Base-by-base conservation (phyloP, 2,797 vertebrate genomes). In the Anomalospiza imberbis region DNA sequence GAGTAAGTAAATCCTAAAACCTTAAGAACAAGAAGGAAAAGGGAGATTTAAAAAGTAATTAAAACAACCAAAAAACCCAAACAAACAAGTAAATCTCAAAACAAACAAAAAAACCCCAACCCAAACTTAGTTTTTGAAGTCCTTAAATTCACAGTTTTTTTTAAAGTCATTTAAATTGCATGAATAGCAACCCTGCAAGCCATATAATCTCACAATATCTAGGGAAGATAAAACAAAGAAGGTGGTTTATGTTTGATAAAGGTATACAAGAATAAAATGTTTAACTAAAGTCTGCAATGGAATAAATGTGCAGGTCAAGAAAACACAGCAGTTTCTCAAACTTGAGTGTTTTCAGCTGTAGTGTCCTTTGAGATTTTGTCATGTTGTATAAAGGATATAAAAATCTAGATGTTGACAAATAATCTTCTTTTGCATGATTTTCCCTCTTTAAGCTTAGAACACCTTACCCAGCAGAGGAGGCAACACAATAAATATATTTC, bases 291-390 rank as follows among this genome's bases (percentile, higher is more conserved):
- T 25, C 55, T 79, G 13, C 9, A 55, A 4, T 14, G 17, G n/a
- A 51, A 61, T 66, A 53, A 25, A 84, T 8, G 3, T 34, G 12
- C 14, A 85, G 9, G 29, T 55, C 22, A 89, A 54, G 62, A 92
- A 75, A 62, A 71, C 18, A 45, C 0, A 0, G 8, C 8, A 50
- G 16, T 75, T 82, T 77, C 42, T 78, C 12, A 38, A 1, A 50
- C 9, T 25, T 61, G 10, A 44, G 3, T 29, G 12, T 25, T 88
- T 84, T 63, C 25, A 74, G 12, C 26, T 79, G 18, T 24, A 55
- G 13, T 17, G 4, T 53, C 34, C 44, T 82, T 53, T 57, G 34
- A 77, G 42, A 48, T 68, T 81, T 87, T 62, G 5, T 73, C 40
- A 21, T 12, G 8, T 45, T 31, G 7, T 65, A 5, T 53, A 79